Evolutionary conservation across 2,113 vertebrate genomes (phyloP).

Genomic region (Oenanthe oenanthe): DNA sequence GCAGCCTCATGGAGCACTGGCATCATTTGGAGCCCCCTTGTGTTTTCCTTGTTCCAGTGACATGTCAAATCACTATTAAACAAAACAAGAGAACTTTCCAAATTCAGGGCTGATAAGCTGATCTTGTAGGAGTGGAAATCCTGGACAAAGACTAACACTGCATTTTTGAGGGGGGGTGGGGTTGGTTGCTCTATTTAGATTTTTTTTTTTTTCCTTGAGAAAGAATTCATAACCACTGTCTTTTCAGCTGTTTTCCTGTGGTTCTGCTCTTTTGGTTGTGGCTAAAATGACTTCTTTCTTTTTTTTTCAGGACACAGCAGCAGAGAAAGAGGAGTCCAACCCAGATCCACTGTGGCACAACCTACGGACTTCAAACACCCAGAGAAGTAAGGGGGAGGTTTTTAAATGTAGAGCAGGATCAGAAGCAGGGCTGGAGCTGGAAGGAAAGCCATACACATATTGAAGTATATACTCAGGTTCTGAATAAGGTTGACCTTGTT

Average conservation of each 20-base stretch:
- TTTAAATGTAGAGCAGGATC: neutral
- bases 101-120: neutral
- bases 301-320: conserved; percentile 15
- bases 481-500: neutral
- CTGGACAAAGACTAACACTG: neutral
- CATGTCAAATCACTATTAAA: neutral
- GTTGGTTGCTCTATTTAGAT: neutral
- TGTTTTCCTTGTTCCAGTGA: neutral
- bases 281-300: neutral
- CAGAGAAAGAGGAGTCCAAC: neutral
- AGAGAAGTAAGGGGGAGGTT: conserved; percentile 38
- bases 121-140: neutral
- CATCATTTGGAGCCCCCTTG: neutral
- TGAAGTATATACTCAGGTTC: neutral
- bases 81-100: neutral
- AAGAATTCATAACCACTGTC: neutral
- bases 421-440: neutral
- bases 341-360: conserved; percentile 38
- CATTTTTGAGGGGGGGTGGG: neutral
- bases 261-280: neutral
- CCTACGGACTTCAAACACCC: neutral
- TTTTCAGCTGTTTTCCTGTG: neutral
- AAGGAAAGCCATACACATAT: neutral
- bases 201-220: neutral
- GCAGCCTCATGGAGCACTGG: neutral